phyloP scores from a whole-genome alignment of 2,797 vertebrate species.

The Enteromius treurensis region DNA sequence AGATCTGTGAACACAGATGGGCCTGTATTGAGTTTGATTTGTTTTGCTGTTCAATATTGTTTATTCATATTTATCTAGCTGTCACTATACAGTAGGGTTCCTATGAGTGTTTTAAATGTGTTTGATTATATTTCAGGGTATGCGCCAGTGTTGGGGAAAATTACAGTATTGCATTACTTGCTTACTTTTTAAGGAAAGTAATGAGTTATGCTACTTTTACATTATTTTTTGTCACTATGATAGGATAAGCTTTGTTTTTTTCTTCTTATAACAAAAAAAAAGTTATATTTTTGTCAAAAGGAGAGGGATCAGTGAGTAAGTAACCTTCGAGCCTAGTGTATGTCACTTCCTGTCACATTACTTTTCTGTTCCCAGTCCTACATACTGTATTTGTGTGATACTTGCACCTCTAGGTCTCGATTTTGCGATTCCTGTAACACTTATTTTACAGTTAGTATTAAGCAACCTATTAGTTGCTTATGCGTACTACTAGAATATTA shows the following conservation, averaged over 20 bases:
- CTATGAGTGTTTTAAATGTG: not conserved
- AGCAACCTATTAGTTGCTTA: too few species aligned
- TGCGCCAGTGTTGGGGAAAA: not conserved
- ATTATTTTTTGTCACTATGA: not conserved
- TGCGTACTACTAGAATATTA: too few species aligned
- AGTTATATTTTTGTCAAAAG: not conserved
- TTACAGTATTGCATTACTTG: not conserved
- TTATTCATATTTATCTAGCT: not conserved
- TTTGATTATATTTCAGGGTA: not conserved
- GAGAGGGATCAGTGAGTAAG: too few species aligned
- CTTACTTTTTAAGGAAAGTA: not conserved
- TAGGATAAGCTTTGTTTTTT: not conserved
- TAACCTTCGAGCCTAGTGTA: not conserved
- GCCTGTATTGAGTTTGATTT: not conserved
- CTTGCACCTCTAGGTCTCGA: not conserved
- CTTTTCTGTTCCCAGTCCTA: not conserved
- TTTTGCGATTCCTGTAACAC: not conserved
- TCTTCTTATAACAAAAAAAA: not conserved
- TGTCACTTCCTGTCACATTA: not conserved
- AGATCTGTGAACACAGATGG: slow-evolving; percentile 14
- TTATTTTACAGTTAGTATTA: too few species aligned
- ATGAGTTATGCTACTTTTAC: not conserved
- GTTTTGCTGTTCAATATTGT: not conserved
- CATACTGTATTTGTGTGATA: not conserved
- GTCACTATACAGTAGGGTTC: not conserved